Evolutionary conservation across 2,113 vertebrate species (phyloP).

Genomic region (Syngnathus scovelli): DNA sequence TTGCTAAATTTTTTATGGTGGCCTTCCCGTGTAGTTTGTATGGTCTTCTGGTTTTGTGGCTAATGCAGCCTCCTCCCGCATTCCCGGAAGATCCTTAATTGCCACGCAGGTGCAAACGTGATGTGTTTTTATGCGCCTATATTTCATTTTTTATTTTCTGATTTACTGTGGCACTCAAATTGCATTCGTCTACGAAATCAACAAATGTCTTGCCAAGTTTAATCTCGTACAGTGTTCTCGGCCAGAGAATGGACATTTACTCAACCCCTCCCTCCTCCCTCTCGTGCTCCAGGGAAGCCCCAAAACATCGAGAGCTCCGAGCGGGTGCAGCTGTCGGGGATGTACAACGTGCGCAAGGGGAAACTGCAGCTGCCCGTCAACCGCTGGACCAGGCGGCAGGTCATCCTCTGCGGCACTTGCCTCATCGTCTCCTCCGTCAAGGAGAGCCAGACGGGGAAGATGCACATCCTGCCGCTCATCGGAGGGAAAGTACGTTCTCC

Average conservation of each 20-base stretch:
- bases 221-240: not conserved
- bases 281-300: constrained; percentile 82
- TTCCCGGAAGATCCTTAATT: not conserved
- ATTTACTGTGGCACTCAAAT: not conserved
- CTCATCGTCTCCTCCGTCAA: constrained; percentile 97
- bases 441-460: constrained; percentile 91
- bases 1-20: not conserved
- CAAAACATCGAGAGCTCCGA: constrained; percentile 83
- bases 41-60: not conserved
- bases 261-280: not conserved
- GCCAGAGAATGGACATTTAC: not conserved
- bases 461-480: constrained; percentile 96
- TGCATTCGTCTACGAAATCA: not conserved
- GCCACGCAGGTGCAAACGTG: not conserved
- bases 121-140: not conserved
- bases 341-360: constrained; percentile 94
- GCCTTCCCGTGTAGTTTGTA: not conserved
- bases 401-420: constrained; percentile 96
- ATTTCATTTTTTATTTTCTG: not conserved
- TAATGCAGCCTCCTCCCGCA: too few species aligned
- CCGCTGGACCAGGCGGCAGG: constrained; percentile 93
- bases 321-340: constrained; percentile 92
- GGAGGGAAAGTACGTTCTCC: constrained; percentile 84
- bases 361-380: constrained; percentile 96
- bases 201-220: not conserved